Conservation (phyloP, 1,140 invertebrate species). For the Drosophila saltans region DNA sequence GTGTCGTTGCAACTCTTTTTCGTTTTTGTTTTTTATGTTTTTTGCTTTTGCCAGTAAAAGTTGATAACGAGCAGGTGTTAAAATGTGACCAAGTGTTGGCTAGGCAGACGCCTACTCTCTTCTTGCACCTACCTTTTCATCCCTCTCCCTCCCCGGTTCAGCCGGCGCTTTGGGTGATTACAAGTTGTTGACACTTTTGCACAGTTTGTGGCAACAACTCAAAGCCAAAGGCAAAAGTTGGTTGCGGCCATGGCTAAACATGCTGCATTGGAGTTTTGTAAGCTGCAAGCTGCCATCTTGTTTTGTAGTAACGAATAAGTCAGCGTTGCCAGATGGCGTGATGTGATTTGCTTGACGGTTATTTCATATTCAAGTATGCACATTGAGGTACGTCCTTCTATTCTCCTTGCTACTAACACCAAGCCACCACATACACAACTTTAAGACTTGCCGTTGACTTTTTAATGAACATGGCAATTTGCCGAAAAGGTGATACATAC, state of each 20-base stretch:
- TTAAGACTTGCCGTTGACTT: conserved; percentile 75
- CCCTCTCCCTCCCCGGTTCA: conserved; percentile 8
- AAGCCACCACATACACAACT: conserved; percentile 41
- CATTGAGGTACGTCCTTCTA: conserved; percentile 35
- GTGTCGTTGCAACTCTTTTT: conserved; percentile 54
- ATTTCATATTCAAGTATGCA: conserved; percentile 57
- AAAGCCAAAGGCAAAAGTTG: conserved; percentile 72
- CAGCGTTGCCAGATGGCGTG: conserved; percentile 37
- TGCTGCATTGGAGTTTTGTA: neutral
- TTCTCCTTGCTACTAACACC: neutral
- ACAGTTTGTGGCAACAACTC: conserved; percentile 78
- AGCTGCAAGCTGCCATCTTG: conserved; percentile 51
- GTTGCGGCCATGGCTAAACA: conserved; percentile 69
- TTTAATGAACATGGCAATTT: conserved; percentile 80
- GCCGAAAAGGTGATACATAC: conserved; percentile 67
- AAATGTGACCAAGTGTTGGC: conserved; percentile 77
- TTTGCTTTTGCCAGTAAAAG: conserved; percentile 69
- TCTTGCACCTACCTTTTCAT: neutral
- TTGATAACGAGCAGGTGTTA: conserved; percentile 82
- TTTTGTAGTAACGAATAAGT: conserved; percentile 27
- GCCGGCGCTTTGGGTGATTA: conserved; percentile 61
- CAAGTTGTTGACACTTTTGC: conserved; percentile 80
- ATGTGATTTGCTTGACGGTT: conserved; percentile 27
- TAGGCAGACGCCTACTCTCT: conserved; percentile 36
- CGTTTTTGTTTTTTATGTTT: conserved; percentile 30